Conservation (phyloP, 2,888 invertebrate species). For the Bhutanitis thaidina region DNA sequence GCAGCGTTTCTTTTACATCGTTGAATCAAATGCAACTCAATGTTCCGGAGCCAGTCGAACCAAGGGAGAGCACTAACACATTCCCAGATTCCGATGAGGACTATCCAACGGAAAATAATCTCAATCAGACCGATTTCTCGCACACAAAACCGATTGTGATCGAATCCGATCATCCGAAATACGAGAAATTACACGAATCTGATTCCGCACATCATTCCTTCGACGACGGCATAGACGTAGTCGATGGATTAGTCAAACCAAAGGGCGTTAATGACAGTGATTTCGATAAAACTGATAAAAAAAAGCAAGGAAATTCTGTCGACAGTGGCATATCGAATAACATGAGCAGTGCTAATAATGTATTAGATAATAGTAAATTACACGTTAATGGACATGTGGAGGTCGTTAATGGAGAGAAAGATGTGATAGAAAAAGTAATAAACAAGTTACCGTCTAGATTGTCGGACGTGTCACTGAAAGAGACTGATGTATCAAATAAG, state of each 20-base stretch:
- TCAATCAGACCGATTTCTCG: slow-evolving; percentile 70
- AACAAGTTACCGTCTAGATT: slow-evolving; percentile 50
- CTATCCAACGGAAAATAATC: slow-evolving; percentile 68
- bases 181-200: slow-evolving; percentile 49
- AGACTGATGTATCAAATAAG: slow-evolving; percentile 40
- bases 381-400: slow-evolving; percentile 33
- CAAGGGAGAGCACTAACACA: slow-evolving; percentile 49
- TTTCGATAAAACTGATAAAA: slow-evolving; percentile 39
- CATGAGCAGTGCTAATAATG: slow-evolving; percentile 41
- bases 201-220: slow-evolving; percentile 72
- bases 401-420: slow-evolving; percentile 21
- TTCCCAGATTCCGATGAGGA: slow-evolving; percentile 69
- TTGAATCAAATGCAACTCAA: slow-evolving; percentile 59
- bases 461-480: slow-evolving; percentile 62
- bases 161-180: slow-evolving; percentile 60
- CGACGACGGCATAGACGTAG: slow-evolving; percentile 65
- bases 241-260: slow-evolving; percentile 55
- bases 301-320: slow-evolving; percentile 62
- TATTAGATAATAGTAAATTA: slow-evolving; percentile 31
- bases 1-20: slow-evolving; percentile 65
- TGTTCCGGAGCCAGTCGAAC: slow-evolving; percentile 65
- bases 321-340: slow-evolving; percentile 71
- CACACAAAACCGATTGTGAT: slow-evolving; percentile 71
- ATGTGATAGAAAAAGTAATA: slow-evolving; percentile 33
- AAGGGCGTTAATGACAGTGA: slow-evolving; percentile 38